phyloP scores from a whole-genome alignment of 2,888 invertebrate genomes.

The Omphaloscelis lunosa region DNA sequence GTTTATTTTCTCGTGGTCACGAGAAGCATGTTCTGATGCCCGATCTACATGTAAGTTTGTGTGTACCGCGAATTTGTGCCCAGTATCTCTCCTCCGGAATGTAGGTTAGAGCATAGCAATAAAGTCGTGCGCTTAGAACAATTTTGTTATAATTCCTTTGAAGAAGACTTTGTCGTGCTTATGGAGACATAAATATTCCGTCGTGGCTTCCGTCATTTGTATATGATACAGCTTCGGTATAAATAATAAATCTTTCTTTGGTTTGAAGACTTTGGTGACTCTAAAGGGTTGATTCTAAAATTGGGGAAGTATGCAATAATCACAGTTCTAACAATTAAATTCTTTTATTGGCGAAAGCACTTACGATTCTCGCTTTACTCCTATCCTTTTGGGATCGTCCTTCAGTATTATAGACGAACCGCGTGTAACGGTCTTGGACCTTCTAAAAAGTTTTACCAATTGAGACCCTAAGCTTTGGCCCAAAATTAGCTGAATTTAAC shows the following conservation, averaged over 20 bases:
- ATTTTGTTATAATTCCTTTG: conserved; percentile 39
- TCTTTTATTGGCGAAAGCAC: neutral
- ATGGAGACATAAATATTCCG: conserved; percentile 46
- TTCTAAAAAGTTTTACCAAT: neutral
- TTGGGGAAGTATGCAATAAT: neutral
- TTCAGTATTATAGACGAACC: neutral
- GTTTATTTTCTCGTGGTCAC: conserved; percentile 60
- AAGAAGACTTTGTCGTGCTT: conserved; percentile 34
- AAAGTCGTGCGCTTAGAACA: conserved; percentile 39
- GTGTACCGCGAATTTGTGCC: conserved; percentile 40
- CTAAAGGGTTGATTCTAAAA: neutral
- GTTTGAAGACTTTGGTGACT: neutral
- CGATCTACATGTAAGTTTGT: conserved; percentile 32
- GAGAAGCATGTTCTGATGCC: conserved; percentile 40
- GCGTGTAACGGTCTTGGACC: neutral
- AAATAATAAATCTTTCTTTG: conserved; percentile 11
- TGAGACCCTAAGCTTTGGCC: neutral
- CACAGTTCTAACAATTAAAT: neutral
- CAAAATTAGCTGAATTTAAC: neutral
- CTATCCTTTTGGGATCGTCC: neutral
- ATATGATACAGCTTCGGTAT: conserved; percentile 3
- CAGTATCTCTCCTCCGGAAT: conserved; percentile 16
- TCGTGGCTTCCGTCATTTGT: conserved; percentile 44
- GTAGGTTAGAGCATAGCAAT: conserved; percentile 37
- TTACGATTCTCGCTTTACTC: neutral